A percentile compares a stretch with the other conserved stretches of the same genome.
Conservation (phyloP, 2,888 invertebrate genomes). For the Automeris io region DNA sequence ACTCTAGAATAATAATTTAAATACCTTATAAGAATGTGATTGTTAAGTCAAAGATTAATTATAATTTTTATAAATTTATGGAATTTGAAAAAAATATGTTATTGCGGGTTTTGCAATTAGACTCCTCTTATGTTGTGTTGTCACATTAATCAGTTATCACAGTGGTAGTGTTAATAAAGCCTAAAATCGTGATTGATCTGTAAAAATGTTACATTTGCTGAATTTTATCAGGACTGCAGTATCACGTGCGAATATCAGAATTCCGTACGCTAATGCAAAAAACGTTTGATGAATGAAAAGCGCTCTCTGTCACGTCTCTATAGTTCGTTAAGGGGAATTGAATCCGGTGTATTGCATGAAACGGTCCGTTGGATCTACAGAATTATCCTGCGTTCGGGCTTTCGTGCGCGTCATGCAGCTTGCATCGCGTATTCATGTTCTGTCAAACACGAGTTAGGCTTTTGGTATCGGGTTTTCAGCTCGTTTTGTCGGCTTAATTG, state of each 20-base stretch:
- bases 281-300: conserved; percentile 34
- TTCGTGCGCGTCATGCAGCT: conserved; percentile 9
- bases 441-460: conserved; percentile 17
- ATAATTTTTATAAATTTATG: too few relatives aligned
- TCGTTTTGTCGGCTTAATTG: too few relatives aligned
- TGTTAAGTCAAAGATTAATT: too few relatives aligned
- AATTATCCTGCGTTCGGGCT: not conserved
- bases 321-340: conserved; percentile 44
- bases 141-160: too few relatives aligned
- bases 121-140: too few relatives aligned
- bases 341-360: conserved; percentile 26
- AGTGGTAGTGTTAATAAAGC: too few relatives aligned
- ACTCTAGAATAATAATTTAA: too few relatives aligned
- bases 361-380: conserved; percentile 6
- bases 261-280: conserved; percentile 9
- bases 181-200: too few relatives aligned
- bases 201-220: too few relatives aligned
- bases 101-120: too few relatives aligned
- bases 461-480: conserved; percentile 7
- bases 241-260: conserved; percentile 1
- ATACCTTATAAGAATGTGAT: too few relatives aligned
- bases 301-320: conserved; percentile 31
- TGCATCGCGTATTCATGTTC: conserved; percentile 17
- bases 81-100: too few relatives aligned
- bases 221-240: not conserved